phyloP scores from a whole-genome alignment of 2,888 invertebrate genomes.

The Patella caerulea region DNA sequence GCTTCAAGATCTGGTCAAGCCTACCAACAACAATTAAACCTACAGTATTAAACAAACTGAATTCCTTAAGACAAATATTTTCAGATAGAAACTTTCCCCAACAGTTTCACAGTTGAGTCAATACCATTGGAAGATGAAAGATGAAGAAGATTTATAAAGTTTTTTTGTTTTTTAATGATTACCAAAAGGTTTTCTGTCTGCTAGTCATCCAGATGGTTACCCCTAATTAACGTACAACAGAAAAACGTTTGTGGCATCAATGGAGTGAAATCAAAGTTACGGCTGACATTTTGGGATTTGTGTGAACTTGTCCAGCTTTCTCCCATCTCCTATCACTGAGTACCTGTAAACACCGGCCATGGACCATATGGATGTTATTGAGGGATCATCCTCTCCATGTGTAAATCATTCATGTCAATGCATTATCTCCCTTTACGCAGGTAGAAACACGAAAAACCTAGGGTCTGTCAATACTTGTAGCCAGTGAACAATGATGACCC shows the following conservation, averaged over 20 bases:
- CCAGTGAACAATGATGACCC: constrained; percentile 7
- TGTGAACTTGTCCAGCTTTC: too few species aligned
- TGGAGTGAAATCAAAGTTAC: too few species aligned
- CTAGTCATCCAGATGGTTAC: not conserved
- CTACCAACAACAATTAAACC: not conserved
- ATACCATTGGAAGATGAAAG: not conserved
- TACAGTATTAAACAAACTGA: too few species aligned
- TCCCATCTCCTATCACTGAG: too few species aligned
- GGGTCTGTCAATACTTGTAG: not conserved
- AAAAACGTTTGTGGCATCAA: too few species aligned
- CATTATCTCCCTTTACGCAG: constrained; percentile 5
- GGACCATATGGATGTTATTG: not conserved
- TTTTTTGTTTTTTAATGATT: not conserved
- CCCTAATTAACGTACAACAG: not conserved
- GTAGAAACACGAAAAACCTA: too few species aligned
- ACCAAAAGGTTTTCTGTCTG: not conserved
- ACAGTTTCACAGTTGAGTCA: constrained; percentile 1
- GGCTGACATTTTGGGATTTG: too few species aligned
- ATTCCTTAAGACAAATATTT: too few species aligned
- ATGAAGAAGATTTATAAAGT: not conserved
- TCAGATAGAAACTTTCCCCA: too few species aligned
- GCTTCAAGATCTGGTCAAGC: constrained; percentile 3
- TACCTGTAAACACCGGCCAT: too few species aligned
- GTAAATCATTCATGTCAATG: too few species aligned
- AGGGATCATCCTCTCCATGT: too few species aligned